Base-by-base conservation (phyloP, 1,140 invertebrate genomes). In the Antheraea pernyi region DNA sequence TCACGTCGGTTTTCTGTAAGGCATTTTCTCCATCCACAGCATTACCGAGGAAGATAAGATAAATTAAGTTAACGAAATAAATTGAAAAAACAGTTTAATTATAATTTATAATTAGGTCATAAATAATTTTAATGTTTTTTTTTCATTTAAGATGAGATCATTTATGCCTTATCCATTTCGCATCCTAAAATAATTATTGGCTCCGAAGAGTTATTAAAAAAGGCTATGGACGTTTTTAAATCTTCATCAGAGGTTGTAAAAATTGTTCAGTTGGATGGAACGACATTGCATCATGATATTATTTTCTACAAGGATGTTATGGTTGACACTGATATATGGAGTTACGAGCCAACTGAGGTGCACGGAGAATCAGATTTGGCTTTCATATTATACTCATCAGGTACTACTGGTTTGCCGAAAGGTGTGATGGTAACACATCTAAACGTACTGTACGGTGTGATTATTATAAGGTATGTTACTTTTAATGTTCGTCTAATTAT, bases 401-500 rank as follows among this genome's bases (percentile, higher is more conserved):
- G 96, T 30, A 96, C 96, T 11, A 96, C 96, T 4, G 96, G 96
- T 68, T 81, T 95, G 46, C 96, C 97, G 0, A 97, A 97, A 89
- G 96, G 96, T 18, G 96, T 97, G 0, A 95, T 96, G 93, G 83
- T 97, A 53, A 96, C 95, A 0, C 84, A 88, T 71, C 94, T 96
- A 74, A 98, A 98, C 65, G 18, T 80, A 8, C 36, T 74, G 6
- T 74, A 74, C 30, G 13, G 36, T 4, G 42, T 82, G 7, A 59
- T 71, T 8, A 65, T 68, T 18, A 79, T 75, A 58, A 65, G 66
- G 81, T 82, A 74, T 72, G 84, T 83, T n/a, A 16, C 13, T 18
- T 37, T 65, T 65, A 37, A 63, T 30, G 16, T 19, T 42, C 16
- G 37, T 18, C 19, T 65, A 65, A 65, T 22, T 42, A 13, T 39